These are phyloP conservation scores for Tenualosa thibaudeaui DNA, from an alignment of 2,797 vertebrate genomes.

Conservation along the genomic window DNA sequence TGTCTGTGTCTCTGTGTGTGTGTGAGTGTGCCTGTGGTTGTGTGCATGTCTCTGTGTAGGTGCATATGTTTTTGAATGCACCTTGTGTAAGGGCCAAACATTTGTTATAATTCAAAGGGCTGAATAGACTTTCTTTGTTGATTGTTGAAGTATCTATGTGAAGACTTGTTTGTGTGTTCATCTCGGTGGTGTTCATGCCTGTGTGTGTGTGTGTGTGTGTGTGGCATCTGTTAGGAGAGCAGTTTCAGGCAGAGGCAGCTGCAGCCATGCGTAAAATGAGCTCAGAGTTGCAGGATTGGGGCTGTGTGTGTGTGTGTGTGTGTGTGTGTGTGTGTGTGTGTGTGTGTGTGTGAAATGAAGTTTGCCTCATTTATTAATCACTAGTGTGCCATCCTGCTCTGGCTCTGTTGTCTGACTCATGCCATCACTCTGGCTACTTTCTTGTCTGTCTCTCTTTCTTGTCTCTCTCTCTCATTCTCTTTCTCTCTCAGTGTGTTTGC, in stretches of 20 bases:
- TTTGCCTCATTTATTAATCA: constrained; percentile 70
- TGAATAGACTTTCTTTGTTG: neutral
- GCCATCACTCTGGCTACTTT: neutral
- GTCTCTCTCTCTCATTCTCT: constrained; percentile 20
- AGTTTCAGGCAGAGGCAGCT: constrained; percentile 54
- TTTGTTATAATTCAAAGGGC: neutral
- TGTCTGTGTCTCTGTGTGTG: neutral
- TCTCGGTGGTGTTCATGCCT: neutral
- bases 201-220: constrained; percentile 32
- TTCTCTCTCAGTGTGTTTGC: neutral
- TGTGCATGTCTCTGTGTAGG: neutral
- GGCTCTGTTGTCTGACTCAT: neutral
- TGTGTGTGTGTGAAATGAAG: constrained; percentile 57
- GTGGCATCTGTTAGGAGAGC: constrained; percentile 45
- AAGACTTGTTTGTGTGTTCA: neutral
- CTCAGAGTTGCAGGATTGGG: constrained; percentile 66
- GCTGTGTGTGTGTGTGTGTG: constrained; percentile 41
- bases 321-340: constrained; percentile 1
- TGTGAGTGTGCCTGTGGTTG: neutral
- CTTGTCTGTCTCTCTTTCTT: neutral
- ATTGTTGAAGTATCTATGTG: neutral
- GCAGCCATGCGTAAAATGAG: constrained; percentile 70
- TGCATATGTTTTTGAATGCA: neutral
- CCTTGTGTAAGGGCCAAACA: neutral
- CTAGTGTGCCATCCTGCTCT: constrained; percentile 27